Percentiles rank a stretch among this genome's conserved stretches.
phyloP scores from a whole-genome alignment of 2,888 invertebrate species.

The Pharmacophagus antenor region DNA sequence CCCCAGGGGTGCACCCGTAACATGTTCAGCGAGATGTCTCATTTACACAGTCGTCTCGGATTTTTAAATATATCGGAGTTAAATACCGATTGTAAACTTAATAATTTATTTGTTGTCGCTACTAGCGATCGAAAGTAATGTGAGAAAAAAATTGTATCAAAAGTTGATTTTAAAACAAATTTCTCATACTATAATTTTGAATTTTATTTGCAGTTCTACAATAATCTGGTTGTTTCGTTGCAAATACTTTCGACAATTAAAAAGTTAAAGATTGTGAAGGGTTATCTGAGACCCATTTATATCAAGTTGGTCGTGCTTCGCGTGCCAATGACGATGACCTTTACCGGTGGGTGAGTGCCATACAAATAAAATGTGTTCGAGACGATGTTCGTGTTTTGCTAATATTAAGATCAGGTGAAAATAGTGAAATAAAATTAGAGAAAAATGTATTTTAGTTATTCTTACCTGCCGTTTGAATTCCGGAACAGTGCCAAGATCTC shows the following conservation, averaged over 20 bases:
- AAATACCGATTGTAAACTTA: not conserved
- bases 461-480: slow-evolving; percentile 94
- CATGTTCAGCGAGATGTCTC: not conserved
- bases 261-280: not conserved
- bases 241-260: not conserved
- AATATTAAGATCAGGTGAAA: slow-evolving; percentile 31
- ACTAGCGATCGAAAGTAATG: not conserved
- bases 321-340: slow-evolving; percentile 59
- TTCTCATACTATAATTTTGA: not conserved
- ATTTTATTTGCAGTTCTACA: not conserved
- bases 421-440: slow-evolving; percentile 29
- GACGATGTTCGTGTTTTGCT: slow-evolving; percentile 37
- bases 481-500: slow-evolving; percentile 97
- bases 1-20: not conserved
- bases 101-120: not conserved
- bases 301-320: slow-evolving; percentile 48
- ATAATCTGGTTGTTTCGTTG: not conserved
- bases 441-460: slow-evolving; percentile 26
- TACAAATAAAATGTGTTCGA: slow-evolving; percentile 33
- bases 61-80: not conserved
- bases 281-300: not conserved
- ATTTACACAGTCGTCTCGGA: not conserved
- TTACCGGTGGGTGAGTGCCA: slow-evolving; percentile 39
- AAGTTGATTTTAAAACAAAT: not conserved
- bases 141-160: not conserved